Conservation (phyloP, 2,888 invertebrate genomes). For the Pandemis heparana region DNA sequence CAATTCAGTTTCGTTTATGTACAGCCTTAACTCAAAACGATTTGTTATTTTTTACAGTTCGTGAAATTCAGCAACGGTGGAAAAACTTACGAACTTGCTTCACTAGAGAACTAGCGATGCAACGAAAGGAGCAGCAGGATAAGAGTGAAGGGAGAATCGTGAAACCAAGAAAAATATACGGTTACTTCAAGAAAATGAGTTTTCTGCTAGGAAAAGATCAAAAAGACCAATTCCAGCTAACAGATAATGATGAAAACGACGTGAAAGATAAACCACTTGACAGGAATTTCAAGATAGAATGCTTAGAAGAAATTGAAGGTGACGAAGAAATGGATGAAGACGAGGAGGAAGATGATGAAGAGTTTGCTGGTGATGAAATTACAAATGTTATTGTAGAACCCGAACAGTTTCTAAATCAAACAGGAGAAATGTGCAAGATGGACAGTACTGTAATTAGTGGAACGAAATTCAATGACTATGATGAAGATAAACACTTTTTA, state of each 20-base stretch:
- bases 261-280: conserved; percentile 46
- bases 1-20: too few relatives aligned
- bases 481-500: conserved; percentile 68
- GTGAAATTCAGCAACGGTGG: conserved; percentile 65
- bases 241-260: conserved; percentile 44
- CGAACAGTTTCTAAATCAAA: background rate
- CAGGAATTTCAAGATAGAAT: conserved; percentile 10
- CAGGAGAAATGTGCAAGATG: background rate
- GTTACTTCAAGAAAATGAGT: conserved; percentile 58
- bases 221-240: conserved; percentile 36
- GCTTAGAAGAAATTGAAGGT: background rate
- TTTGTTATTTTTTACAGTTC: conserved; percentile 9
- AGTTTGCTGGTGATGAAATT: background rate
- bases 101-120: conserved; percentile 60
- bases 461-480: conserved; percentile 58
- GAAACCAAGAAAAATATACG: conserved; percentile 62
- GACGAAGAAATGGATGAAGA: background rate
- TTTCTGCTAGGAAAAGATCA: conserved; percentile 55
- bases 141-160: conserved; percentile 49
- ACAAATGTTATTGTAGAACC: conserved; percentile 15
- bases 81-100: conserved; percentile 69
- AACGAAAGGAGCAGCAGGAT: conserved; percentile 57
- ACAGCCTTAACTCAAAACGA: too few relatives aligned
- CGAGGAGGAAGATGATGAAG: background rate
- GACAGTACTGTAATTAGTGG: background rate